Percentiles rank a stretch among this genome's conserved stretches.
Evolutionary conservation across 37 sponge, comb jelly and placozoan genomes (phyloP).

Genomic region (Bolinopsis microptera): DNA sequence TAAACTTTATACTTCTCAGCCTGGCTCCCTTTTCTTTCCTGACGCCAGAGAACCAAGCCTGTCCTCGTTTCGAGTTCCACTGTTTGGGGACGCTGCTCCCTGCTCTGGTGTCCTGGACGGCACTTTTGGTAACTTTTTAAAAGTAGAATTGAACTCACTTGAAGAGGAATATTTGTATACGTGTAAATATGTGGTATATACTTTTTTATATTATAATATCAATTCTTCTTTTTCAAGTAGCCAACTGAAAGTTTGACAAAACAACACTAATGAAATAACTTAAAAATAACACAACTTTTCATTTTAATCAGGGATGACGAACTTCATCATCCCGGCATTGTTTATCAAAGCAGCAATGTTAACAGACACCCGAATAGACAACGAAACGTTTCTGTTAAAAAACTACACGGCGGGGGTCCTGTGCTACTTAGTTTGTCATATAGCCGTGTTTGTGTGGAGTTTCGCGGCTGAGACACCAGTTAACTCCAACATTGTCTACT

Average conservation of each 20-base stretch:
- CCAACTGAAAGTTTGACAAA: too few species aligned
- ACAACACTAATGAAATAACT: too few species aligned
- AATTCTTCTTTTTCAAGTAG: too few species aligned
- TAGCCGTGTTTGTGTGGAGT: conserved; percentile 35
- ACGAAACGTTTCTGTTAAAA: background rate
- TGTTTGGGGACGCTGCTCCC: background rate
- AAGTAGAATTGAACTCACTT: too few species aligned
- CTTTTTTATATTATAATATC: too few species aligned
- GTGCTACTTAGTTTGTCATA: conserved; percentile 22
- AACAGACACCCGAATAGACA: background rate
- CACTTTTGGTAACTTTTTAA: conserved; percentile 22
- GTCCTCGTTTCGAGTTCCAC: conserved; percentile 9
- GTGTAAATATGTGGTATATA: too few species aligned
- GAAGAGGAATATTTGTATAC: too few species aligned
- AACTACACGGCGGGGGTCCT: conserved; percentile 42
- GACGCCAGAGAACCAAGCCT: conserved; percentile 35
- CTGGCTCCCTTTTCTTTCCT: background rate
- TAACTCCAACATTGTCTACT: conserved; percentile 17
- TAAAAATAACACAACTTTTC: too few species aligned
- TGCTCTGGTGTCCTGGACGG: conserved; percentile 27
- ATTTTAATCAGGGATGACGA: conserved; percentile 41
- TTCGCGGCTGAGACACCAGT: conserved; percentile 12
- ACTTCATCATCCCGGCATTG: conserved; percentile 29
- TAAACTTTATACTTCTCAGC: background rate
- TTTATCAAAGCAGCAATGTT: conserved; percentile 13